Evolutionary conservation across 2,888 invertebrate genomes (phyloP).

Genomic region (Mimas tiliae): DNA sequence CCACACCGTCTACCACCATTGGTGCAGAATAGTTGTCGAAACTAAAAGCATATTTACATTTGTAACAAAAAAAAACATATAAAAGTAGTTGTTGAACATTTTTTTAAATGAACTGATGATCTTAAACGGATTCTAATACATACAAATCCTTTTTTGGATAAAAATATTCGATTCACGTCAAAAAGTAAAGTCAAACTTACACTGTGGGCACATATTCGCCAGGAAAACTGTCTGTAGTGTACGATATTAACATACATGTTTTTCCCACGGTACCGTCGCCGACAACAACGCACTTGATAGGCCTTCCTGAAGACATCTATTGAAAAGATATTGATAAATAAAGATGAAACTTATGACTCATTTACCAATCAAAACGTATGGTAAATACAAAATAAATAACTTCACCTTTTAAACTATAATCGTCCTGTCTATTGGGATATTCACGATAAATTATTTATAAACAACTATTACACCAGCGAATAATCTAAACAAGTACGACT

Average conservation of each 20-base stretch:
- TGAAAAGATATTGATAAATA: constrained; percentile 65
- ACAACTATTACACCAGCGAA: constrained; percentile 32
- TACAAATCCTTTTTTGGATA: background rate
- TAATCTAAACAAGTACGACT: constrained; percentile 29
- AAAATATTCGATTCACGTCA: constrained; percentile 3
- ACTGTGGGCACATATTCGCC: constrained; percentile 98
- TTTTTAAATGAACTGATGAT: background rate
- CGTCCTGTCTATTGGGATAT: background rate
- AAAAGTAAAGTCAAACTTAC: constrained; percentile 84
- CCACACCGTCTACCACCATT: constrained; percentile 99
- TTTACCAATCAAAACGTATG: constrained; percentile 55
- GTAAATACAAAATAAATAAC: constrained; percentile 45
- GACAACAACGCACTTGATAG: constrained; percentile 96
- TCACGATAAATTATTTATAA: constrained; percentile 30
- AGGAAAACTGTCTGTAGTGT: constrained; percentile 96
- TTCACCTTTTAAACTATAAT: constrained; percentile 41
- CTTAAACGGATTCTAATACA: background rate
- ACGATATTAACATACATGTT: constrained; percentile 97
- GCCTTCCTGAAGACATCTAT: constrained; percentile 95
- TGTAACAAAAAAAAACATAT: background rate
- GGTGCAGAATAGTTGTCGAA: constrained; percentile 99
- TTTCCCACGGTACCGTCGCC: constrained; percentile 97
- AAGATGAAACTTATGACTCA: constrained; percentile 74
- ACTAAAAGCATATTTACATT: constrained; percentile 78
- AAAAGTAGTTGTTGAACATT: no score